Evolutionary conservation across 1,140 invertebrate species (phyloP).

Genomic region (Nymphalis io): DNA sequence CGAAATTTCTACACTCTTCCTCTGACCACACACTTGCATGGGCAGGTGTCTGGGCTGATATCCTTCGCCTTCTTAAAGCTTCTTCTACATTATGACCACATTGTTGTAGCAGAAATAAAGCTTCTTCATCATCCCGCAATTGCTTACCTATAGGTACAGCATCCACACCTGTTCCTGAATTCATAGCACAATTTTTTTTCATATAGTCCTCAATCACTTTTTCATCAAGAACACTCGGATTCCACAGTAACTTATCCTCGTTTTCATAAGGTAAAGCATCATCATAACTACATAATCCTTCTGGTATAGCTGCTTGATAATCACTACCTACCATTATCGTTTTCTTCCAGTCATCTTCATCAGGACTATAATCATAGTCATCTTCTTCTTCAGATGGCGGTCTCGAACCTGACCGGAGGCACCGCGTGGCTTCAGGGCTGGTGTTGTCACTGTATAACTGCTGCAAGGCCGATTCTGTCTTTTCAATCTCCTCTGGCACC

Average conservation of each 20-base stretch:
- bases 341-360: constrained; percentile 90
- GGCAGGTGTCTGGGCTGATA: constrained; percentile 78
- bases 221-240: constrained; percentile 89
- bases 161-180: constrained; percentile 81
- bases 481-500: constrained; percentile 75
- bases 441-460: constrained; percentile 69
- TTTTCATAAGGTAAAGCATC: constrained; percentile 97
- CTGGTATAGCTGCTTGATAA: constrained; percentile 96
- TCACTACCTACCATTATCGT: constrained; percentile 98
- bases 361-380: constrained; percentile 88
- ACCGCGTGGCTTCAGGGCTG: constrained; percentile 68
- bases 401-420: constrained; percentile 72
- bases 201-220: constrained; percentile 91
- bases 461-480: constrained; percentile 65
- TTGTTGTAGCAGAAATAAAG: constrained; percentile 94
- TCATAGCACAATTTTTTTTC: constrained; percentile 82
- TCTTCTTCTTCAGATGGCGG: constrained; percentile 84
- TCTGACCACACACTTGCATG: constrained; percentile 97
- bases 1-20: constrained; percentile 98
- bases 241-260: constrained; percentile 97
- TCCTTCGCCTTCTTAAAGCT: constrained; percentile 91
- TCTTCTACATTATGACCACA: constrained; percentile 97
- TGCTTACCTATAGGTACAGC: constrained; percentile 88
- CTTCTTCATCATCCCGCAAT: constrained; percentile 96
- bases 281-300: constrained; percentile 94